These are phyloP conservation scores for Ruditapes philippinarum DNA, from an alignment of 1,140 invertebrate species.

Conservation along the genomic window DNA sequence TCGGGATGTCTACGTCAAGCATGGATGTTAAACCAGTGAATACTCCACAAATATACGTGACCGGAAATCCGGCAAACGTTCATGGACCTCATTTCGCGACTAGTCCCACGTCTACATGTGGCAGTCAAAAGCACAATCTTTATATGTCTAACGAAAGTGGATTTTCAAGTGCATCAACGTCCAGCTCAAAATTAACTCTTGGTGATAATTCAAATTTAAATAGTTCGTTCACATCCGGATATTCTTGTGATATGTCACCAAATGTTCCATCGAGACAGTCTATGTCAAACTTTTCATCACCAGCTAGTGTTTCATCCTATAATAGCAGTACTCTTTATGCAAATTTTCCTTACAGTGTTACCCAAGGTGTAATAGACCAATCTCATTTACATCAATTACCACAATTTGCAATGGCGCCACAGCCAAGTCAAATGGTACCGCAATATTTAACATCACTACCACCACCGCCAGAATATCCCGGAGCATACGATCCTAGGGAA, in stretches of 20 bases:
- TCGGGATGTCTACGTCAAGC: constrained; percentile 83
- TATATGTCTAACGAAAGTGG: constrained; percentile 63
- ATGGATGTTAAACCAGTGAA: constrained; percentile 76
- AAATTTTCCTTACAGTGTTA: constrained; percentile 43
- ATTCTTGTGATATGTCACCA: constrained; percentile 39
- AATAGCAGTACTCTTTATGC: constrained; percentile 60
- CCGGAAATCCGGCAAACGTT: constrained; percentile 68
- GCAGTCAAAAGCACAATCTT: constrained; percentile 23
- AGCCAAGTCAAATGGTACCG: constrained; percentile 58
- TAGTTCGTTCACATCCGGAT: constrained; percentile 27
- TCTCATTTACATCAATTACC: constrained; percentile 19
- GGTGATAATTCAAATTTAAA: constrained; percentile 18
- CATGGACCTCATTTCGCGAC: constrained; percentile 65
- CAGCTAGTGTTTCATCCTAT: constrained; percentile 44
- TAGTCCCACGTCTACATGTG: background rate
- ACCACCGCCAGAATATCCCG: constrained; percentile 83
- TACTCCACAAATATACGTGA: constrained; percentile 85
- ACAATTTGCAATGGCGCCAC: constrained; percentile 3
- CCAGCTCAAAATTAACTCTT: constrained; percentile 59
- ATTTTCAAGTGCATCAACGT: constrained; percentile 59
- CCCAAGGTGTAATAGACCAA: constrained; percentile 18
- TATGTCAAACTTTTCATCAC: constrained; percentile 52
- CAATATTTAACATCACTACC: constrained; percentile 78
- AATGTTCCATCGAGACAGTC: constrained; percentile 29
- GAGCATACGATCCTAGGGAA: constrained; percentile 88